Base-by-base conservation (phyloP, 2,888 invertebrate genomes). In the Carabus problematicus region DNA sequence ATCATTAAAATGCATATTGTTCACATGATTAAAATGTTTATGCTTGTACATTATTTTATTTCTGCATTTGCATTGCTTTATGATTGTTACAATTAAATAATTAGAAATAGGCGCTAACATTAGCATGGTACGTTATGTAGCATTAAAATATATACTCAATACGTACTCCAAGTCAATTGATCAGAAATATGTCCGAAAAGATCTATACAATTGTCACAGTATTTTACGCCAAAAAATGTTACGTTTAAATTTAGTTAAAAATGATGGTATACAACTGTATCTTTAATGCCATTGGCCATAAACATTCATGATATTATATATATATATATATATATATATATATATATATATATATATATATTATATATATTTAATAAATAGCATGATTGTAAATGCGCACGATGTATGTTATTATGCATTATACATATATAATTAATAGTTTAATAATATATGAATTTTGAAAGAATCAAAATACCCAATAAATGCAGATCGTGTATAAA, bases 31-130 rank as follows among this genome's bases (percentile, higher is more conserved):
- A 3, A 29, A 3, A 29, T 29, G 29, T 29, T 29, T 29, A 29
- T 29, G 6, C 29, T 6, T 29, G 29, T 29, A 29, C 29, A 3
- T 16, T 52, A 19, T 16, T 16, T 52, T 16, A 14, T 9, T 52
- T 19, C 52, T 52, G 52, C 52, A 52, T 52, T 18, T 52, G 14
- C 52, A 9, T 52, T 11, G 18, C 19, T 18, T 52, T 52, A 7
- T 19, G 12, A 18, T 52, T 47, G 0, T 52, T 7, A 14, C 16
- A 14, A 47, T 18, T 18, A 18, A 14, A 52, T 11, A n/a, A 49
- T 49, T 49, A 49, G 1, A 4, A 16, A 49, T 49, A 11, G 49
- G 49, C 16, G 14, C 8, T 49, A 6, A 49, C n/a, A 29, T 6
- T 29, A 29, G 29, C 29, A 45, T 45, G 45, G n/a, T 12, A 29